Conservation (phyloP, 2,797 vertebrate species). For the Sebastiscus tertius region DNA sequence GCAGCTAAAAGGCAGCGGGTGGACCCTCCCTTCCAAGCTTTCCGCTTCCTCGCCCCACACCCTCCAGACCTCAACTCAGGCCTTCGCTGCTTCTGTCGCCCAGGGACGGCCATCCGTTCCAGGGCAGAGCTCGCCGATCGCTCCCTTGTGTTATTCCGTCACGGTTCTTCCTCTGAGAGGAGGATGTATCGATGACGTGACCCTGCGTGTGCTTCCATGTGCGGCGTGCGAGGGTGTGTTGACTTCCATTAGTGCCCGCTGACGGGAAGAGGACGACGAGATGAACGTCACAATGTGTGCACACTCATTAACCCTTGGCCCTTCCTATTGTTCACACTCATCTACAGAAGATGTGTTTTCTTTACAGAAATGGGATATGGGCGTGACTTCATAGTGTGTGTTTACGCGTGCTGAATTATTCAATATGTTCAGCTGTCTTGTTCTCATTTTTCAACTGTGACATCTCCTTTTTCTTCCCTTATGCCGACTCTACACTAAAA, state of each 20-base stretch:
- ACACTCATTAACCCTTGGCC: conserved; percentile 24
- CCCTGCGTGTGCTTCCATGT: background rate
- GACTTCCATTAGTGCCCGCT: conserved; percentile 1
- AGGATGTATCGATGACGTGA: background rate
- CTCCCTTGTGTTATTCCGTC: conserved; percentile 53
- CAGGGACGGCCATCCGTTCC: conserved; percentile 63
- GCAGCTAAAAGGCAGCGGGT: conserved; percentile 44
- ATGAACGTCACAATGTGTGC: conserved; percentile 1
- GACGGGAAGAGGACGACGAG: conserved; percentile 36
- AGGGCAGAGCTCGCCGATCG: conserved; percentile 59
- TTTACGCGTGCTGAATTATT: background rate
- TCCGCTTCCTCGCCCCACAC: conserved; percentile 62
- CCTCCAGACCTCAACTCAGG: conserved; percentile 62
- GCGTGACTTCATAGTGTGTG: background rate
- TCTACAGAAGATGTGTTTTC: background rate
- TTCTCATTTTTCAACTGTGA: background rate
- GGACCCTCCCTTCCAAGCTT: conserved; percentile 61
- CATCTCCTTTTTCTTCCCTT: background rate
- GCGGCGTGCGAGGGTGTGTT: conserved; percentile 10
- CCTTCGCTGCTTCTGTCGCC: conserved; percentile 42
- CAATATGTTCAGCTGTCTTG: background rate
- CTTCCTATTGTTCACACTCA: conserved; percentile 47
- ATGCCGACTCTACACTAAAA: too few species aligned
- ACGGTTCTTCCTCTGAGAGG: conserved; percentile 52
- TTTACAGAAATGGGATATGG: background rate